Percentiles rank a stretch among this genome's conserved stretches.
phyloP scores from a whole-genome alignment of 2,113 vertebrate genomes.

The Chionodraco myersi region DNA sequence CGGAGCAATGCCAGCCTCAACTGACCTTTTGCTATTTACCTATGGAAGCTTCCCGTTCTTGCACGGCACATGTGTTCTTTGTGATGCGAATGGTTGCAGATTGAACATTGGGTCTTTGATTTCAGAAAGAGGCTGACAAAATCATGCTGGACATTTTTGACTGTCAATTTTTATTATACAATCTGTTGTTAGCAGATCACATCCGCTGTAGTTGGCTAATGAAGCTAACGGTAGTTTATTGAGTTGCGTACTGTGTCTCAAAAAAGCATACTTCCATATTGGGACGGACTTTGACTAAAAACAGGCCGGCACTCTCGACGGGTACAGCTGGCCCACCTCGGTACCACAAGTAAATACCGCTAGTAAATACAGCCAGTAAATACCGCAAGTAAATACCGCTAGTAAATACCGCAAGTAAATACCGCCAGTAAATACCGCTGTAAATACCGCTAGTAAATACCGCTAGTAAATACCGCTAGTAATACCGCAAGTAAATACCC shows the following conservation, averaged over 20 bases:
- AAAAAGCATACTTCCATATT: neutral
- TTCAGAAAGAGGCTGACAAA: neutral
- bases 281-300: too few relatives aligned
- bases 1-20: conserved; percentile 3
- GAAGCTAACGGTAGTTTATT: neutral
- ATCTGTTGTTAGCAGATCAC: neutral
- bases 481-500: too few relatives aligned
- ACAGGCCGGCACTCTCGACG: too few relatives aligned
- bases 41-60: conserved; percentile 20
- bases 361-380: too few relatives aligned
- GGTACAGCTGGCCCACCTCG: too few relatives aligned
- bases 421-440: too few relatives aligned
- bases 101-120: neutral
- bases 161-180: neutral
- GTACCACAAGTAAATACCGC: too few relatives aligned
- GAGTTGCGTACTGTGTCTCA: neutral
- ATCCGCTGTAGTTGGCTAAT: neutral
- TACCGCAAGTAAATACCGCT: too few relatives aligned
- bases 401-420: too few relatives aligned
- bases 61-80: neutral
- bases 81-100: neutral
- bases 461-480: too few relatives aligned
- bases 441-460: too few relatives aligned
- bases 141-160: neutral
- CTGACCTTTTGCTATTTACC: neutral